phyloP scores from a whole-genome alignment of 2,888 invertebrate genomes.

The Orchestes rusci region DNA sequence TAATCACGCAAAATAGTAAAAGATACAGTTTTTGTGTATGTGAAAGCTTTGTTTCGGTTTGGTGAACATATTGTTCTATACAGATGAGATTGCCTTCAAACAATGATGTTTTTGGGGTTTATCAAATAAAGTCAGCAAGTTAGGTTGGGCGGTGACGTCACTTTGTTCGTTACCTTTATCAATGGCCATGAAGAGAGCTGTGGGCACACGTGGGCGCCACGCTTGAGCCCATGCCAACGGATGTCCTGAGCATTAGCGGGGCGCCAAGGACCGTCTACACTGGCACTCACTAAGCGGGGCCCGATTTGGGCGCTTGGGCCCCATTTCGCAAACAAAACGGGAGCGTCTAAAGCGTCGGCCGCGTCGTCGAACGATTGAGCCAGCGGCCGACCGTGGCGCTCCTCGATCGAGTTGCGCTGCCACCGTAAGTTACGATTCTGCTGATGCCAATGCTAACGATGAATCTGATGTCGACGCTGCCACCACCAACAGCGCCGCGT shows the following conservation, averaged over 20 bases:
- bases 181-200: conserved; percentile 44
- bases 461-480: too few relatives aligned
- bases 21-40: too few relatives aligned
- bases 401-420: conserved; percentile 17
- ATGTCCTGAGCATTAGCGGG: conserved; percentile 21
- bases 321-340: conserved; percentile 19
- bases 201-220: conserved; percentile 42
- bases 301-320: conserved; percentile 19
- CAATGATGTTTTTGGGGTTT: too few relatives aligned
- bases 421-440: conserved; percentile 4
- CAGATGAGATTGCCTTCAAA: too few relatives aligned
- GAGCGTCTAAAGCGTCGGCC: conserved; percentile 21
- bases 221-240: conserved; percentile 32
- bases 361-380: conserved; percentile 21
- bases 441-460: conserved; percentile 12
- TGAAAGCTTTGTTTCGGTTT: too few relatives aligned
- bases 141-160: conserved; percentile 24
- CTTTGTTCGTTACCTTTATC: conserved; percentile 39
- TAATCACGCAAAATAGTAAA: too few relatives aligned
- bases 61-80: too few relatives aligned
- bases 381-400: conserved; percentile 18
- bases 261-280: conserved; percentile 14
- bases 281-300: conserved; percentile 24
- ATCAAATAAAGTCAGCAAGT: too few relatives aligned
- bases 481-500: conserved; percentile 9